phyloP scores from a whole-genome alignment of 1,140 invertebrate species.

The Drosophila kikkawai region DNA sequence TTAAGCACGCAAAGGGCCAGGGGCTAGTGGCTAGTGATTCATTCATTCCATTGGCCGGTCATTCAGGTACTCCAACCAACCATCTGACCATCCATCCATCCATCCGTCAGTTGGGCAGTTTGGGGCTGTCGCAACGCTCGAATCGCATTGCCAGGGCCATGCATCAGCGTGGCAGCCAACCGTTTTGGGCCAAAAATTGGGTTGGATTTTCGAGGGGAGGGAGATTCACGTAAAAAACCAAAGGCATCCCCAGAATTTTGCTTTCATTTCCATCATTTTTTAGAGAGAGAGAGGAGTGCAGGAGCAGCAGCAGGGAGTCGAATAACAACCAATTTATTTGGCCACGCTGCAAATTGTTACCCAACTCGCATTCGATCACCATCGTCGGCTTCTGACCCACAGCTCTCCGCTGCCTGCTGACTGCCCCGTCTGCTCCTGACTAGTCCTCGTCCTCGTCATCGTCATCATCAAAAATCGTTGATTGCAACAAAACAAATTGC shows the following conservation, averaged over 20 bases:
- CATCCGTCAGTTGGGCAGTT: slow-evolving; percentile 53
- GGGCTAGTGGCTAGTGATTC: slow-evolving; percentile 56
- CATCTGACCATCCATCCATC: slow-evolving; percentile 20
- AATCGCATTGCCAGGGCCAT: slow-evolving; percentile 78
- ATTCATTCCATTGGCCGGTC: slow-evolving; percentile 66
- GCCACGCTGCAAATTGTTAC: slow-evolving; percentile 80
- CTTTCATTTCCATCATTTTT: slow-evolving; percentile 62
- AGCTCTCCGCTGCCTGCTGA: slow-evolving; percentile 5
- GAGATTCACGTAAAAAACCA: slow-evolving; percentile 66
- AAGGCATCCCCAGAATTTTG: slow-evolving; percentile 76
- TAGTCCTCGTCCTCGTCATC: slow-evolving; percentile 22
- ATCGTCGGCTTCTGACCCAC: slow-evolving; percentile 26
- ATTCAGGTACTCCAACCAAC: slow-evolving; percentile 26
- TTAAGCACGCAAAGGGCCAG: slow-evolving; percentile 6
- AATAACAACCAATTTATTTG: slow-evolving; percentile 83
- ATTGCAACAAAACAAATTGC: slow-evolving; percentile 83
- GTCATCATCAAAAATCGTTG: slow-evolving; percentile 82
- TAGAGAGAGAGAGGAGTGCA: not conserved
- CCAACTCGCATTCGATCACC: slow-evolving; percentile 78
- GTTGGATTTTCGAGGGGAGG: slow-evolving; percentile 31
- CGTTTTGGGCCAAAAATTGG: slow-evolving; percentile 63
- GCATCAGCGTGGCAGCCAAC: slow-evolving; percentile 72
- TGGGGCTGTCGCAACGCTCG: slow-evolving; percentile 69
- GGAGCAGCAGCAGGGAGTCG: slow-evolving; percentile 21
- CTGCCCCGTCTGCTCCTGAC: slow-evolving; percentile 7